A percentile compares a stretch with the other conserved stretches of the same genome.
Evolutionary conservation across 2,113 vertebrate species (phyloP).

Genomic region (Zosterops pallidus): DNA sequence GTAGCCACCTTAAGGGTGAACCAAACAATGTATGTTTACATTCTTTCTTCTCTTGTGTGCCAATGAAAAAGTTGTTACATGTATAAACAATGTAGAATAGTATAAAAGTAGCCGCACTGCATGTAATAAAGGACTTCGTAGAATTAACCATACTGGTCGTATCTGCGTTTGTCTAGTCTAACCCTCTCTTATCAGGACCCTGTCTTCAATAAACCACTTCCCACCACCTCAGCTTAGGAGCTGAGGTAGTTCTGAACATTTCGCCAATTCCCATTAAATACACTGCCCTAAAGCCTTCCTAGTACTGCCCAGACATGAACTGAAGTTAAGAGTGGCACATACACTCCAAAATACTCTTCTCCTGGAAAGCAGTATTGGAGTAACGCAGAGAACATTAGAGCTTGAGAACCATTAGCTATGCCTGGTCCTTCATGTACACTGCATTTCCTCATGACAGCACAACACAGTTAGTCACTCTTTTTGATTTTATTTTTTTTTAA

Average conservation of each 20-base stretch:
- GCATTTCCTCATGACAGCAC: not conserved
- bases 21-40: too few species aligned
- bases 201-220: not conserved
- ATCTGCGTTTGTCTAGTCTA: too few species aligned
- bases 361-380: not conserved
- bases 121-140: too few species aligned
- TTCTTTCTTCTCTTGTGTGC: too few species aligned
- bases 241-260: not conserved
- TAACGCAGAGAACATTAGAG: not conserved
- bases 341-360: not conserved
- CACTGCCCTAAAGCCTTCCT: not conserved
- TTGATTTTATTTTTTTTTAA: not conserved
- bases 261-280: not conserved
- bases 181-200: too few species aligned
- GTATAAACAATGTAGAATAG: too few species aligned
- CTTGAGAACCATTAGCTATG: not conserved
- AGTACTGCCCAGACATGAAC: not conserved
- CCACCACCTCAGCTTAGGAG: not conserved
- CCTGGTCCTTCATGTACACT: too few species aligned
- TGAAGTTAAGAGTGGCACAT: not conserved
- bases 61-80: too few species aligned
- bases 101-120: too few species aligned
- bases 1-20: too few species aligned
- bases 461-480: not conserved
- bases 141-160: too few species aligned